Base-by-base conservation (phyloP, 2,797 vertebrate species). In the Chelmon rostratus region DNA sequence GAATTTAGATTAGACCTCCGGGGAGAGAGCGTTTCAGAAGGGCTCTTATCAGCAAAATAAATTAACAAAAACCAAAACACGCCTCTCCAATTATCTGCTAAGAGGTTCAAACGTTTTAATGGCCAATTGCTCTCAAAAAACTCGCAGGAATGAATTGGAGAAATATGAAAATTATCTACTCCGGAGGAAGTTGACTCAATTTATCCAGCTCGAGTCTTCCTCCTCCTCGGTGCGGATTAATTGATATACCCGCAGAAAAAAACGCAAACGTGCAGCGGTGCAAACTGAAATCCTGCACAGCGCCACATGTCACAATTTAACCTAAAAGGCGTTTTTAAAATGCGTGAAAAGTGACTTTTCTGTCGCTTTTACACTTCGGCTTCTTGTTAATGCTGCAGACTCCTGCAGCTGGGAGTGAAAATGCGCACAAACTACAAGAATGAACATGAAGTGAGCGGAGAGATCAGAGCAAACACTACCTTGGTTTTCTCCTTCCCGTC, bases 1-100 rank as follows among this genome's bases (percentile, higher is more conserved):
- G 93, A 94, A 95, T 95, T 94, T 92, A 95, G 94, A 95, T 94
- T 82, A 94, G 92, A 93, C 90, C 94, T 95, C 92, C 90, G 91
- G 93, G 94, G 95, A 93, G 92, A 90, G 87, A 83, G 85, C 79
- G 85, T 92, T 94, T 89, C 89, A 93, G 78, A 73, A 87, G 87
- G 62, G 84, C 86, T 86, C 92, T 95, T 94, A 95, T 95, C 94
- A 77, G 91, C 81, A 59, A 93, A 95, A 93, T 89, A 93, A 93
- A 96, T 94, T 81, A 94, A 94, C 90, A 90, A 94, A 93, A 93
- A 89, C 76, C 85, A 85, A 94, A 95, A 94, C 91, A 93, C 93
- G 91, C 92, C 94, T 94, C 93, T 93, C 82, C 94, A 95, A 95
- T 95, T 94, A 94, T 93, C 92, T 81, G 38, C 88, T 58, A 85